phyloP scores from a whole-genome alignment of 1,140 invertebrate species.

The Anastatus disparis region DNA sequence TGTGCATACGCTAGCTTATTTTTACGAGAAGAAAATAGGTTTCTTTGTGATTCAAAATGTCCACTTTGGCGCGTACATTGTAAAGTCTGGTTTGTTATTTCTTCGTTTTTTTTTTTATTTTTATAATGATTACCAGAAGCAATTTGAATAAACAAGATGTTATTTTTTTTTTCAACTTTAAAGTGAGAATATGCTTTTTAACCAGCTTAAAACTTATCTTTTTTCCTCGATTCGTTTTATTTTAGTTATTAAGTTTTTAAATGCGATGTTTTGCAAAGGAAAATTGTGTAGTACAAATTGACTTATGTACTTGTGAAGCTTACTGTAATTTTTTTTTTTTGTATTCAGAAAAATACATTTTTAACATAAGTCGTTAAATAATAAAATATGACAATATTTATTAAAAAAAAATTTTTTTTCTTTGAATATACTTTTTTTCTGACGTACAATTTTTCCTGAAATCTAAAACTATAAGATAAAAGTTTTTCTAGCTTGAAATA shows the following conservation, averaged over 20 bases:
- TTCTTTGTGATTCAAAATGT: conserved; percentile 37
- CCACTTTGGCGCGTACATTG: conserved; percentile 1
- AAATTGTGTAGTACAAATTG: too few species aligned
- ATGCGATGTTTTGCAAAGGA: too few species aligned
- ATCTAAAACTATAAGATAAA: too few species aligned
- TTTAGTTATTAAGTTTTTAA: conserved; percentile 13
- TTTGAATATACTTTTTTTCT: too few species aligned
- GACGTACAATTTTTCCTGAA: too few species aligned
- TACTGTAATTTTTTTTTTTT: too few species aligned
- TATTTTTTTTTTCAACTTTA: background rate
- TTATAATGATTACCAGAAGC: conserved; percentile 14
- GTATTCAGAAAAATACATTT: too few species aligned
- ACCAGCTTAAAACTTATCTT: background rate
- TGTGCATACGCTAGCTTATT: conserved; percentile 28
- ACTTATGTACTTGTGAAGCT: too few species aligned
- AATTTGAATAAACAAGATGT: conserved; percentile 19
- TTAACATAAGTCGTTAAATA: too few species aligned
- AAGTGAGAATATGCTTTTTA: conserved; percentile 1
- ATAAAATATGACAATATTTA: too few species aligned
- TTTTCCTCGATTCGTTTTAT: background rate
- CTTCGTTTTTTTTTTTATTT: conserved; percentile 11
- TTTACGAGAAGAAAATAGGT: conserved; percentile 4
- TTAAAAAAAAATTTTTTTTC: too few species aligned
- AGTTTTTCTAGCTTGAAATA: too few species aligned
- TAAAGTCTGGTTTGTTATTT: background rate